A percentile compares a stretch with the other conserved stretches of the same genome.
Evolutionary conservation across 1,140 invertebrate genomes (phyloP).

Genomic region (Camponotus vicinus): DNA sequence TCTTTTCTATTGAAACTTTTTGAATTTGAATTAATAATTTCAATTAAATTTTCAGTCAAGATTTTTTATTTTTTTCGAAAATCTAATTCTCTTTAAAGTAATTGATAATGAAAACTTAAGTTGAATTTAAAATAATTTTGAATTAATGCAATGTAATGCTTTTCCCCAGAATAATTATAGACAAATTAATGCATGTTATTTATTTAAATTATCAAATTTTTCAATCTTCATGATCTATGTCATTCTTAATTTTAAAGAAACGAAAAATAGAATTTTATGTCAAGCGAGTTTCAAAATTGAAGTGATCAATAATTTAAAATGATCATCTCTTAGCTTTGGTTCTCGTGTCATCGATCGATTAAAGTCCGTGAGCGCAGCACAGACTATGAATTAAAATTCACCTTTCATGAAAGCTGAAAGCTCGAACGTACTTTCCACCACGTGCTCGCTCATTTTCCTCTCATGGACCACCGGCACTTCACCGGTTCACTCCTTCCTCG

Average conservation of each 20-base stretch:
- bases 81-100: neutral
- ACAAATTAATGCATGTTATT: slow-evolving; percentile 2
- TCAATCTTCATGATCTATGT: neutral
- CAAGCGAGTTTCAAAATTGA: neutral
- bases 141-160: neutral
- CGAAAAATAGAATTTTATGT: neutral
- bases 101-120: neutral
- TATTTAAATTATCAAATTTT: neutral
- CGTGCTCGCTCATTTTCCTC: slow-evolving; percentile 77
- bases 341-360: slow-evolving; percentile 26
- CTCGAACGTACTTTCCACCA: slow-evolving; percentile 78
- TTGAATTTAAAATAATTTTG: neutral
- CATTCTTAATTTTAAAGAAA: neutral
- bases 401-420: slow-evolving; percentile 82
- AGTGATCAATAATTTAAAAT: neutral
- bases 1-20: no score
- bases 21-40: no score
- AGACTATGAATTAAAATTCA: slow-evolving; percentile 67
- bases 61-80: neutral
- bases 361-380: neutral
- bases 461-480: slow-evolving; percentile 57
- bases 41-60: no score
- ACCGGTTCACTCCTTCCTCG: slow-evolving; percentile 39
- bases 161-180: neutral
- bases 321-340: neutral